phyloP scores from a whole-genome alignment of 2,888 invertebrate genomes.

The Ectobius pallidus region DNA sequence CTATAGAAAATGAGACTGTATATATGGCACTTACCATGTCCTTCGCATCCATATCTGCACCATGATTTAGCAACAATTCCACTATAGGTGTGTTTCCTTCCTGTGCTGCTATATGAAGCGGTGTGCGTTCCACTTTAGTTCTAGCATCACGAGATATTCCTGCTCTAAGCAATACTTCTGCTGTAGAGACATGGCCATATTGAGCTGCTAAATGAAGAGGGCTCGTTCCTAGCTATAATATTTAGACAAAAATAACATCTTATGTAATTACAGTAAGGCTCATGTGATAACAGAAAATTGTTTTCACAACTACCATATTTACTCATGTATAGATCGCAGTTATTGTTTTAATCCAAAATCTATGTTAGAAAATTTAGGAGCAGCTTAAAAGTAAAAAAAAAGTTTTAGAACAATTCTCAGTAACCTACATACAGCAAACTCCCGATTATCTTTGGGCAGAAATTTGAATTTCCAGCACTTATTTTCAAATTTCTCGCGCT shows the following conservation, averaged over 20 bases:
- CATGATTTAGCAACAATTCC: conserved; percentile 68
- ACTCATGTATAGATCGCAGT: too few relatives aligned
- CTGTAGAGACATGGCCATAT: conserved; percentile 79
- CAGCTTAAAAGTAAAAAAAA: too few relatives aligned
- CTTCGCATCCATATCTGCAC: conserved; percentile 73
- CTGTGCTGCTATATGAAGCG: conserved; percentile 86
- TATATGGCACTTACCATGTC: conserved; percentile 88
- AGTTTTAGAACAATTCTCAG: too few relatives aligned
- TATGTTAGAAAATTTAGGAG: too few relatives aligned
- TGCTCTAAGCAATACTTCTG: conserved; percentile 80
- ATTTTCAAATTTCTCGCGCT: too few relatives aligned
- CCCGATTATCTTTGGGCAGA: too few relatives aligned
- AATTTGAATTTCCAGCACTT: too few relatives aligned
- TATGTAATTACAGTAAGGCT: background rate
- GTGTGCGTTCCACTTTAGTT: conserved; percentile 91
- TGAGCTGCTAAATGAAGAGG: conserved; percentile 87
- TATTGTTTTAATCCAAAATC: too few relatives aligned
- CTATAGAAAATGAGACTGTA: too few relatives aligned
- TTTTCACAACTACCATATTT: too few relatives aligned
- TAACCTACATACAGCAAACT: too few relatives aligned
- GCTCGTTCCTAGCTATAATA: conserved; percentile 79
- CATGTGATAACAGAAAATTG: too few relatives aligned
- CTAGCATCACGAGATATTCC: conserved; percentile 88
- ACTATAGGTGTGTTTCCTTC: conserved; percentile 82
- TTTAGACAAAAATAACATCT: background rate